Conservation (phyloP, 2,888 invertebrate species). For the Neoascia interrupta region DNA sequence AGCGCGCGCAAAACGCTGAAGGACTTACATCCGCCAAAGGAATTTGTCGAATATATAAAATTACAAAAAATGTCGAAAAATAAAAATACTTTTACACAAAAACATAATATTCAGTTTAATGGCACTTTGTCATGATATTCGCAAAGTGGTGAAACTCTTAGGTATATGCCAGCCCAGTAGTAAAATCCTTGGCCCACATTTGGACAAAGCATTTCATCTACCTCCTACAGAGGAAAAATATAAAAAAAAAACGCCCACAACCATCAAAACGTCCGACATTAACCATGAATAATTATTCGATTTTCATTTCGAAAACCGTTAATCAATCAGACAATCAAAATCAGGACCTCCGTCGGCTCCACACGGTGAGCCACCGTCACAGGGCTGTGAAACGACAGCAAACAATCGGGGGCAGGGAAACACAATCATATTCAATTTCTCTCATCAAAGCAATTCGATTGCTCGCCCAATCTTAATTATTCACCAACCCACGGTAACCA, state of each 20-base stretch:
- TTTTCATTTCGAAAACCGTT: slow-evolving; percentile 28
- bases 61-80: slow-evolving; percentile 37
- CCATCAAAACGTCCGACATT: slow-evolving; percentile 5
- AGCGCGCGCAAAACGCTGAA: slow-evolving; percentile 50
- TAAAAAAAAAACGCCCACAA: neutral
- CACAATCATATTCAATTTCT: slow-evolving; percentile 63
- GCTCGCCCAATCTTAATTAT: slow-evolving; percentile 50
- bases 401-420: slow-evolving; percentile 25
- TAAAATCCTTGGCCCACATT: slow-evolving; percentile 36
- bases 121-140: slow-evolving; percentile 58
- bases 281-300: slow-evolving; percentile 39
- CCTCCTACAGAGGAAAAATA: slow-evolving; percentile 11
- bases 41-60: slow-evolving; percentile 61
- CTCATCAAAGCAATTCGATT: slow-evolving; percentile 65
- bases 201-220: neutral
- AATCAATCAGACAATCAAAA: slow-evolving; percentile 63
- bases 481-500: slow-evolving; percentile 33
- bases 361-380: neutral
- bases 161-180: neutral
- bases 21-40: slow-evolving; percentile 47
- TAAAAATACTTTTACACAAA: slow-evolving; percentile 2
- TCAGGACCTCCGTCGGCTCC: slow-evolving; percentile 2
- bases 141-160: slow-evolving; percentile 11
- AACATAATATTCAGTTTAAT: slow-evolving; percentile 35
- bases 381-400: neutral